Conservation (phyloP, 2,888 invertebrate genomes). For the Abrostola tripartita region DNA sequence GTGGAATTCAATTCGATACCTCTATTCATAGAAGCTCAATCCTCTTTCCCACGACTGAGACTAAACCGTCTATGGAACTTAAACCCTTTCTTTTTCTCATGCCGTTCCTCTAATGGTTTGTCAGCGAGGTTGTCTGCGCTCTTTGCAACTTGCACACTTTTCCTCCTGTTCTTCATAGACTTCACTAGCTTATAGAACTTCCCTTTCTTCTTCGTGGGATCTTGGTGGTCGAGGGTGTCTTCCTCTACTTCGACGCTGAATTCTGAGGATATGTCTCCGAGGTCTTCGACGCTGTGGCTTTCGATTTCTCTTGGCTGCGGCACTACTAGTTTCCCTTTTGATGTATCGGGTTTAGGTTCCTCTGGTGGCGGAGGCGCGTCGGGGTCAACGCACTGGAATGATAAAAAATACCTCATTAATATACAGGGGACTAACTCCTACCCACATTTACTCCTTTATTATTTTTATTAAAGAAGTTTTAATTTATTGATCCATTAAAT, state of each 20-base stretch:
- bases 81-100: constrained; percentile 81
- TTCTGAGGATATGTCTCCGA: constrained; percentile 85
- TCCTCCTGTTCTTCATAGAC: constrained; percentile 84
- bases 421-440: no score
- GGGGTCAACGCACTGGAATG: constrained; percentile 80
- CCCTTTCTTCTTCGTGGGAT: constrained; percentile 79
- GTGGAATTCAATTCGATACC: constrained; percentile 26
- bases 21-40: constrained; percentile 67
- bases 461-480: no score
- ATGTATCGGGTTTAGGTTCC: constrained; percentile 78
- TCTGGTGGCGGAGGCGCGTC: constrained; percentile 76
- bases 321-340: constrained; percentile 75
- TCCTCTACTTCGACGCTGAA: constrained; percentile 85
- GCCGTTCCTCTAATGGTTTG: constrained; percentile 74
- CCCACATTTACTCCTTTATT: no score
- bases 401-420: background rate
- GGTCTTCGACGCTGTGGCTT: constrained; percentile 83
- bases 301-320: constrained; percentile 74
- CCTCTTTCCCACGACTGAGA: constrained; percentile 80
- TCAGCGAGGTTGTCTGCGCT: constrained; percentile 81
- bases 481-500: no score
- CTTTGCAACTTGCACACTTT: constrained; percentile 85
- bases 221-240: constrained; percentile 73
- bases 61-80: constrained; percentile 85
- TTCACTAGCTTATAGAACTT: constrained; percentile 84